Percentiles rank a stretch among this genome's conserved stretches.
Conservation (phyloP, 2,797 vertebrate species). For the Amazona ochrocephala region DNA sequence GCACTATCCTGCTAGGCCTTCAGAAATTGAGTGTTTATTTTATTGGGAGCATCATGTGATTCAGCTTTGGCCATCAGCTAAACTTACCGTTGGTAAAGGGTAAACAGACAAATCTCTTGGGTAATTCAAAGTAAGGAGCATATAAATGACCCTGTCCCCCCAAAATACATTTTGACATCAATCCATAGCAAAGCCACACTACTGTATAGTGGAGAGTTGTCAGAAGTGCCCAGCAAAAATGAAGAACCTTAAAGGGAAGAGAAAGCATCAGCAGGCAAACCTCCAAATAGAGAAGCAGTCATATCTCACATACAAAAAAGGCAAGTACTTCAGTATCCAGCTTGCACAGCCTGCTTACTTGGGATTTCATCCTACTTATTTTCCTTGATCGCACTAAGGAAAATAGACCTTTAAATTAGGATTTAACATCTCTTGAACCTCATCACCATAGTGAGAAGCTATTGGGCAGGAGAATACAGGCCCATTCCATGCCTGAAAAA, state of each 20-base stretch:
- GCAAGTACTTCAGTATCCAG: background rate
- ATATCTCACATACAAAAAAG: background rate
- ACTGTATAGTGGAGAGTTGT: background rate
- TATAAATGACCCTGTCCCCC: background rate
- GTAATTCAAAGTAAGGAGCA: constrained; percentile 5
- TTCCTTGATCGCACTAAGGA: background rate
- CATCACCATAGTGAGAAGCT: background rate
- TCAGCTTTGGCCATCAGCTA: background rate
- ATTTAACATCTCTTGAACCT: background rate
- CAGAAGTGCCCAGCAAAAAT: background rate
- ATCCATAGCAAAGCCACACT: background rate
- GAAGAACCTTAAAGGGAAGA: background rate
- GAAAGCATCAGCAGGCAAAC: background rate
- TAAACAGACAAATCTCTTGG: background rate
- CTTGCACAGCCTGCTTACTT: background rate
- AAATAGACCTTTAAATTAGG: background rate
- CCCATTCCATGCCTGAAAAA: background rate
- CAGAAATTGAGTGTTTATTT: background rate
- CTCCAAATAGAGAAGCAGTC: background rate
- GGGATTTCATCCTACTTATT: background rate
- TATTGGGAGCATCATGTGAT: background rate
- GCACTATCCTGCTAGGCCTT: background rate
- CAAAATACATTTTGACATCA: background rate
- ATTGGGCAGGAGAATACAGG: background rate
- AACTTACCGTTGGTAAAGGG: background rate